Evolutionary conservation across 1,140 invertebrate genomes (phyloP).

Genomic region (Drosophila asahinai): DNA sequence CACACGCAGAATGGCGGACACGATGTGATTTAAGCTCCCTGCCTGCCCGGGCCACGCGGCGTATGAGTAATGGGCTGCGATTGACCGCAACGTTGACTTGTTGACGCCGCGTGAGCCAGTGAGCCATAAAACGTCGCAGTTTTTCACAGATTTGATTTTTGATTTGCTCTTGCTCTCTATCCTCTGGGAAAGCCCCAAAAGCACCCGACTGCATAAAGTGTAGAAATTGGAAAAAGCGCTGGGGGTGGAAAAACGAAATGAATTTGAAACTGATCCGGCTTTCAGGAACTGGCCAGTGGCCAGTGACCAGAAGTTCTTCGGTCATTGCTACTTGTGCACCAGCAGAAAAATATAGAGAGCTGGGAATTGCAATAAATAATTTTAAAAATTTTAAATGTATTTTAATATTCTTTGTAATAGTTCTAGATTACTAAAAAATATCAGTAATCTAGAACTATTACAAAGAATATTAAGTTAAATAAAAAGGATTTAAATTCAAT

Average conservation of each 20-base stretch:
- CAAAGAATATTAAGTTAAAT: too few relatives aligned
- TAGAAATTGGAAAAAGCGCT: conserved; percentile 28
- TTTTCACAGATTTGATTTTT: conserved; percentile 34
- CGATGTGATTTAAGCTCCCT: conserved; percentile 43
- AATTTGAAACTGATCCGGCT: conserved; percentile 15
- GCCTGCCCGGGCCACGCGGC: conserved; percentile 25
- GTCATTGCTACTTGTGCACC: conserved; percentile 5
- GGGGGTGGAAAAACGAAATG: conserved; percentile 8
- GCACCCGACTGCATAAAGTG: neutral
- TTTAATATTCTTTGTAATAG: too few relatives aligned
- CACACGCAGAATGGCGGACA: conserved; percentile 8
- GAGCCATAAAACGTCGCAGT: conserved; percentile 51
- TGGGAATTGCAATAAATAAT: too few relatives aligned
- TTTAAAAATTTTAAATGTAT: too few relatives aligned
- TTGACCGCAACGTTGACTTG: conserved; percentile 61
- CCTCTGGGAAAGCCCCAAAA: conserved; percentile 2
- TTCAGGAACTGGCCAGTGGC: too few relatives aligned
- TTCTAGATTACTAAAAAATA: too few relatives aligned
- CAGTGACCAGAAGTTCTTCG: neutral
- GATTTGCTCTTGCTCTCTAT: conserved; percentile 1
- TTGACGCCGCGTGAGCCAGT: conserved; percentile 46
- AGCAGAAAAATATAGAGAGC: neutral
- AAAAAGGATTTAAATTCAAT: too few relatives aligned
- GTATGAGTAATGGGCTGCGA: conserved; percentile 68
- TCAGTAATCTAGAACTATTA: too few relatives aligned